These are phyloP conservation scores for Nipponia nippon DNA, from an alignment of 2,113 vertebrate genomes.

Conservation along the genomic window DNA sequence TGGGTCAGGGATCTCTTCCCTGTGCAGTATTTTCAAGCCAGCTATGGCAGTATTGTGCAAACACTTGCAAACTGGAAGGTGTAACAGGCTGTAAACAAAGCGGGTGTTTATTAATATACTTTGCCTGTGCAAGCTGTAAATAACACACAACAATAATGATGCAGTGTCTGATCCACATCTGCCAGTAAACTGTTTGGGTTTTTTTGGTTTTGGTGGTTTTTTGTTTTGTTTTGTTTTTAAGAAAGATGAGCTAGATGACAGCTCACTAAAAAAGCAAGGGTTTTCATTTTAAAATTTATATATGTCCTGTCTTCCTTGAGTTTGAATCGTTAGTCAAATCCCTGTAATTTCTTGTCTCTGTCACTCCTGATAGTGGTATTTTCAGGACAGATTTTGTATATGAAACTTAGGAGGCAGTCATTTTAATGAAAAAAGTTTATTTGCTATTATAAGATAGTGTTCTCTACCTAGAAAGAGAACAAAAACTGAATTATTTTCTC, in stretches of 20 bases:
- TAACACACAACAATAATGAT: not conserved
- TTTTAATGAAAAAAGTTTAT: not conserved
- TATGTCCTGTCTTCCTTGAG: not conserved
- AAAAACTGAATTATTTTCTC: not conserved
- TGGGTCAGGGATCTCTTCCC: not conserved
- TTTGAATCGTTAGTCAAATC: not conserved
- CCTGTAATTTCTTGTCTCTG: not conserved
- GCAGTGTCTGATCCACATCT: not conserved
- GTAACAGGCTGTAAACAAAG: not conserved
- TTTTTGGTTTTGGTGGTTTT: too few relatives aligned
- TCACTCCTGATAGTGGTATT: not conserved
- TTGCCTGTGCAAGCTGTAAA: not conserved
- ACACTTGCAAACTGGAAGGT: not conserved
- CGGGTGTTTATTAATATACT: not conserved
- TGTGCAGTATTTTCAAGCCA: not conserved
- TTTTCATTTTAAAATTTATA: not conserved
- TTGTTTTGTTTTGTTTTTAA: too few relatives aligned
- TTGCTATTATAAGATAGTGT: not conserved
- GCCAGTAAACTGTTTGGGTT: not conserved
- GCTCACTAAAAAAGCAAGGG: not conserved
- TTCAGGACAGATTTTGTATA: not conserved
- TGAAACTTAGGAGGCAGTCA: not conserved
- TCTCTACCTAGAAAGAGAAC: not conserved
- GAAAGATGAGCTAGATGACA: not conserved
- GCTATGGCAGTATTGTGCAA: not conserved